Percentiles rank a stretch among this genome's conserved stretches.
These are phyloP conservation scores for Ptilorrhoa leucosticta DNA, from an alignment of 2,113 vertebrate genomes.

Conservation along the genomic window DNA sequence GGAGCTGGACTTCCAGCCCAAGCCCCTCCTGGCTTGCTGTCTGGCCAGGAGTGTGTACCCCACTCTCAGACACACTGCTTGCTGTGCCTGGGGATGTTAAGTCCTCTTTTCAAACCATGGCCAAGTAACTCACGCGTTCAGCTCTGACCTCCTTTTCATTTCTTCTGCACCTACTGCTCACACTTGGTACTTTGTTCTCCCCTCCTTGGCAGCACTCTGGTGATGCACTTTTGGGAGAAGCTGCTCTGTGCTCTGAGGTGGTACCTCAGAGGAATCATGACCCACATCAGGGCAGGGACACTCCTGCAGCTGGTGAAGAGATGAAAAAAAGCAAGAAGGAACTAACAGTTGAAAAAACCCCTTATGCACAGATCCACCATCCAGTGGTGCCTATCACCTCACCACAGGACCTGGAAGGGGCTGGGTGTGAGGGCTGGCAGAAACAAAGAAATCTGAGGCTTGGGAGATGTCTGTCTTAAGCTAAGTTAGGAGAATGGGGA, in stretches of 20 bases:
- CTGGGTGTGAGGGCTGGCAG: not conserved
- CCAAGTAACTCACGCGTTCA: not conserved
- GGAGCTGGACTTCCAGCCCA: not conserved
- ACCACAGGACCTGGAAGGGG: not conserved
- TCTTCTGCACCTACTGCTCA: not conserved
- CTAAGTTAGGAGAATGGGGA: not conserved
- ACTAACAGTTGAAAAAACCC: not conserved
- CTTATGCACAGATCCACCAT: not conserved
- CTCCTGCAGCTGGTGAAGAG: not conserved
- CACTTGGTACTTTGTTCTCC: not conserved
- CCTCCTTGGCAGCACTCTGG: not conserved
- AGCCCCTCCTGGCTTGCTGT: not conserved
- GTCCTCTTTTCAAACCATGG: not conserved
- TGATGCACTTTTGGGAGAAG: not conserved
- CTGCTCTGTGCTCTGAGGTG: not conserved
- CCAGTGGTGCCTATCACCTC: rapidly evolving
- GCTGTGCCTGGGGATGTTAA: rapidly evolving
- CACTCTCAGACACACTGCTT: not conserved
- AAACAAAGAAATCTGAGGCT: not conserved
- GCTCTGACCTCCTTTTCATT: not conserved
- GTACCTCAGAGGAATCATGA: not conserved
- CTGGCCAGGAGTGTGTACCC: not conserved
- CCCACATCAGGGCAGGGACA: rapidly evolving
- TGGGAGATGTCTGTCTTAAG: not conserved
- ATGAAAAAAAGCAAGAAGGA: not conserved